Percentiles rank a stretch among this genome's conserved stretches.
Conservation (phyloP, 2,888 invertebrate genomes). For the Andricus curvator region DNA sequence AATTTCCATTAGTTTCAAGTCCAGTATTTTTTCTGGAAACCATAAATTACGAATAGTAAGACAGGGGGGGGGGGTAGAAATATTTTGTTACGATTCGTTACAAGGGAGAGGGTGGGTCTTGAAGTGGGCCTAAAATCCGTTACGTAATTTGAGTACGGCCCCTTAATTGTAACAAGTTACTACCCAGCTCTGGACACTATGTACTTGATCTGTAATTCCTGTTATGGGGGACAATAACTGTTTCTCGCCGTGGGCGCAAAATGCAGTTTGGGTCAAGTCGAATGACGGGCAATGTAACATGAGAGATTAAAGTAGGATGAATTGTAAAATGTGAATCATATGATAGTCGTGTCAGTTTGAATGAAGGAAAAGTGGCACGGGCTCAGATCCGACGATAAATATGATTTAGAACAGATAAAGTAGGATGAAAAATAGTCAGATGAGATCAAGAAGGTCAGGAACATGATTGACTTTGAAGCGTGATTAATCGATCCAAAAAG, state of each 20-base stretch:
- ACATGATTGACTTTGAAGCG: background rate
- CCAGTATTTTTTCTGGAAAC: too few species aligned
- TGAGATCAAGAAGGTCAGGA: slow-evolving; percentile 12
- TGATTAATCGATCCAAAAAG: too few species aligned
- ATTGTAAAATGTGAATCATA: slow-evolving; percentile 29
- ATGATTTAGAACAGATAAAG: slow-evolving; percentile 26
- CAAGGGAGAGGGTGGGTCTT: too few species aligned
- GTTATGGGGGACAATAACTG: slow-evolving; percentile 38
- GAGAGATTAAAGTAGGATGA: background rate
- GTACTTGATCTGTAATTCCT: slow-evolving; percentile 15
- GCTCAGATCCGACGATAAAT: slow-evolving; percentile 3
- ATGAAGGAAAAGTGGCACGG: slow-evolving; percentile 28
- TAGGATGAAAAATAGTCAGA: slow-evolving; percentile 6
- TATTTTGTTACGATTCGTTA: too few species aligned
- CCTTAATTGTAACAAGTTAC: too few species aligned
- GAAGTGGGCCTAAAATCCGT: too few species aligned
- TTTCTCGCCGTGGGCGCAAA: slow-evolving; percentile 37
- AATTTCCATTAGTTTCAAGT: too few species aligned
- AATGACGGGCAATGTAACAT: background rate
- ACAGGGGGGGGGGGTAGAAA: too few species aligned
- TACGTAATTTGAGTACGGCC: too few species aligned
- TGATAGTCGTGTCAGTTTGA: slow-evolving; percentile 17
- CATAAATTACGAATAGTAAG: too few species aligned
- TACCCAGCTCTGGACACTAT: background rate
- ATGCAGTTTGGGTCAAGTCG: slow-evolving; percentile 28